These are phyloP conservation scores for Drosophila hamatofila DNA, from an alignment of 2,888 invertebrate genomes.

Conservation along the genomic window DNA sequence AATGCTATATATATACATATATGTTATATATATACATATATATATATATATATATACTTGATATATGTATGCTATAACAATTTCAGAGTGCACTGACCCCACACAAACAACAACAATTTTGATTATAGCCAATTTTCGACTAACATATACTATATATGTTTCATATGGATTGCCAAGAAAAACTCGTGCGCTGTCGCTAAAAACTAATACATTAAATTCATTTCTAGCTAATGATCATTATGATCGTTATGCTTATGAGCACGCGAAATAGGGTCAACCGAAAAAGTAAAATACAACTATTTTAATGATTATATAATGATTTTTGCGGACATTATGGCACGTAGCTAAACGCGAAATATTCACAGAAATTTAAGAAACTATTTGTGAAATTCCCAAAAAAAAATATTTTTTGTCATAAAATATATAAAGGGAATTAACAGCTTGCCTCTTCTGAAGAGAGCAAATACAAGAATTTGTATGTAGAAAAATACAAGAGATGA, in stretches of 20 bases:
- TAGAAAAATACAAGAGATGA: neutral
- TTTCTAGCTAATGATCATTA: constrained; percentile 14
- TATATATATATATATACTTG: constrained; percentile 1
- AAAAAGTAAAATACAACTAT: constrained; percentile 5
- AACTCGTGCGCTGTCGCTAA: constrained; percentile 41
- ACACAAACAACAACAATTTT: constrained; percentile 39
- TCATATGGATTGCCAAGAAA: constrained; percentile 40
- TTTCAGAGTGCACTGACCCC: constrained; percentile 59
- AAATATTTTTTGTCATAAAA: neutral
- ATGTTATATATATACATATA: constrained; percentile 4
- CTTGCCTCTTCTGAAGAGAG: constrained; percentile 2
- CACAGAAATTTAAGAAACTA: neutral
- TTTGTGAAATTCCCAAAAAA: constrained; percentile 30
- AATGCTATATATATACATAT: constrained; percentile 1
- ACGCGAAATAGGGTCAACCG: constrained; percentile 20
- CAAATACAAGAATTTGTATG: constrained; percentile 14
- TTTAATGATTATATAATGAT: constrained; percentile 23
- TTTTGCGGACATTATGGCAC: constrained; percentile 27
- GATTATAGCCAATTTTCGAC: constrained; percentile 14
- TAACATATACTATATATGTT: constrained; percentile 9
- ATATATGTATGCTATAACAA: constrained; percentile 6
- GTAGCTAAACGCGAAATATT: constrained; percentile 32
- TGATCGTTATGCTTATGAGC: constrained; percentile 5
- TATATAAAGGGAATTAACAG: constrained; percentile 12
- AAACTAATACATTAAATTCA: constrained; percentile 35